Base-by-base conservation (phyloP, 2,888 invertebrate genomes). In the Coecobrya sp. region DNA sequence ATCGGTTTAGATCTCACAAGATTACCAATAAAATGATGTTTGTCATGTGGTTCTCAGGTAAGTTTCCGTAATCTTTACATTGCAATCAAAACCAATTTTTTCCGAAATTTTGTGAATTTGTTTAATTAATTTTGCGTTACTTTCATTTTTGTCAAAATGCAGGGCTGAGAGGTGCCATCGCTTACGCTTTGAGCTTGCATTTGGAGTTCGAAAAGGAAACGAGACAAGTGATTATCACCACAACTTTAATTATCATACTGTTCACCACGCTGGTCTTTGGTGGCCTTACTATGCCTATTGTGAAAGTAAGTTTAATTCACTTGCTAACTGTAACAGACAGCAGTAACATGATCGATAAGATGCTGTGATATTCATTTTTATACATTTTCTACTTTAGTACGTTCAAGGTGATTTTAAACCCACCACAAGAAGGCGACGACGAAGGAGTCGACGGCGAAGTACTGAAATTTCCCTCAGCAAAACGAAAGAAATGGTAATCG, bases 1-100 rank as follows among this genome's bases (percentile, higher is more conserved):
- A 99, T 96, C 98, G 98, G 96, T 99, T 99, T 96, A 97, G 99
- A 19, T 99, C 99, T 95, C 99, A 99, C 96, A 99, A 99, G 96
- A 99, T 99, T 91, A 99, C 99, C 0, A 98, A 97, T 95, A 99
- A 99, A 96, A 99, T 99, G 98, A 99, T 99, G 97, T 99, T 99
- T 95, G 99, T 99, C 92, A 99, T 99, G 99, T 99, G 99, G 99
- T 99, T 99, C 96, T 93, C 93, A 49, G 93, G 93, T 90, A 49
- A n/a, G n/a, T n/a, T n/a, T n/a, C n/a, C n/a, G n/a, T n/a, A n/a
- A n/a, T n/a, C n/a, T n/a, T n/a, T n/a, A n/a, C n/a, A n/a, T 45
- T 49, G 22, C n/a, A 25, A 81, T 81, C n/a, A n/a, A n/a, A n/a
- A n/a, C n/a, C n/a, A n/a, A n/a, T n/a, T n/a, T n/a, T n/a, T n/a